Base-by-base conservation (phyloP, 92 coral and sea anemone species). In the Ricordea florida region DNA sequence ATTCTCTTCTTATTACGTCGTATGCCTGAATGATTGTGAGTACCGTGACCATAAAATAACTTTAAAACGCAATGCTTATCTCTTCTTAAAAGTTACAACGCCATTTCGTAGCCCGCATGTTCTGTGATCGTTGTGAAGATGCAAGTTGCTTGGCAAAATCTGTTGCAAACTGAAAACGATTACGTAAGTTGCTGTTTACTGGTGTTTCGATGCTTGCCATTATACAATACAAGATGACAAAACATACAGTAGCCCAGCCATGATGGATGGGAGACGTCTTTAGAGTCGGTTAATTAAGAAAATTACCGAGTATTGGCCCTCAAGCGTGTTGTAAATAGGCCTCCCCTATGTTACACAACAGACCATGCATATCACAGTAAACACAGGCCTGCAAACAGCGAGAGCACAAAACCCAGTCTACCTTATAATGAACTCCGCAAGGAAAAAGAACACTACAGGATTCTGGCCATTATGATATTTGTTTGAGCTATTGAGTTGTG, bases 261-360 rank as follows among this genome's bases (percentile, higher is more conserved):
- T 10, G 37, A 52, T 55, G 14, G 62, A 53, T 30, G 77, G 27
- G 37, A 31, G 77, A 70, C 32, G 77, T 21, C 52, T 10, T 10
- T 46, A 5, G 72, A 25, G 55, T 21, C 52, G 53, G 44, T 65
- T 59, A 73, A 73, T 73, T 73, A 73, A n/a, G 59, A 73, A 73
- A 73, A 73, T 73, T 60, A 25, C 80, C 11, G 57, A 10, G 71
- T 73, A 36, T 69, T 44, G 5, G 60, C 32, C 45, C 71, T 44
- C 40, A 36, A 43, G 13, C 11, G 17, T 52, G 73, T 49, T 31
- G 72, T 68, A 67, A 84, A 84, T 84, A 76, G 71, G 68, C 76
- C 79, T 28, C 69, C 86, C 68, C 80, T 47, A 69, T 84, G 89
- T 84, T 84, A 61, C 76, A 62, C 79, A 69, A 84, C 89, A 84